Evolutionary conservation across 2,113 vertebrate species (phyloP).

Genomic region (Cavia aperea): DNA sequence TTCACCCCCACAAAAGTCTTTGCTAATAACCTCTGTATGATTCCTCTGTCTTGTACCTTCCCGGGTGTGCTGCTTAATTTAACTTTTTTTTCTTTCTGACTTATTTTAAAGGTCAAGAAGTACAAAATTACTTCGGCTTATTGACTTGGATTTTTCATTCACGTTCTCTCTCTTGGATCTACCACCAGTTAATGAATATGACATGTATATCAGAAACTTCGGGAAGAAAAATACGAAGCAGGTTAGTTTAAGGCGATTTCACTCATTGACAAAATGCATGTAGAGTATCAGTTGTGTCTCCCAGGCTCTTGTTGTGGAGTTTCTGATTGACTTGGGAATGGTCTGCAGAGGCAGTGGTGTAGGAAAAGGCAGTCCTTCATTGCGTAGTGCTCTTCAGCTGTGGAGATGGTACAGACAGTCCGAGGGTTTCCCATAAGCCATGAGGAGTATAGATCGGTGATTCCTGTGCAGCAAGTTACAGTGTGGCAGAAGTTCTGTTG

Average conservation of each 20-base stretch:
- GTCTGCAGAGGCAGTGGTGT: not conserved
- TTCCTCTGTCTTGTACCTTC: not conserved
- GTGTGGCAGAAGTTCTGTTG: too few relatives aligned
- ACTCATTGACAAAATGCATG: not conserved
- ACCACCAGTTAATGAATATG: slow-evolving; percentile 91
- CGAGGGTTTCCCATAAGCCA: too few relatives aligned
- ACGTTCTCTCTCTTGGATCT: slow-evolving; percentile 87
- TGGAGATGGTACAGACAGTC: not conserved
- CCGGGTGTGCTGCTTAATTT: not conserved
- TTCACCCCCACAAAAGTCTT: not conserved
- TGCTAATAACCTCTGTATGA: not conserved
- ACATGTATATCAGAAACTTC: slow-evolving; percentile 95
- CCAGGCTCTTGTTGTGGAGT: fast-evolving
- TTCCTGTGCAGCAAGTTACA: too few relatives aligned
- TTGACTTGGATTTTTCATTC: slow-evolving; percentile 91
- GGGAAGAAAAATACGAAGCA: slow-evolving; percentile 92
- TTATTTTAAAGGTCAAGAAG: slow-evolving; percentile 82
- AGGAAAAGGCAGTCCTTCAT: not conserved
- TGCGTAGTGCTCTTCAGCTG: not conserved
- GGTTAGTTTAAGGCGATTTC: slow-evolving; percentile 70
- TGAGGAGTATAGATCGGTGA: not conserved
- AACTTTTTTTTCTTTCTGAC: slow-evolving; percentile 54
- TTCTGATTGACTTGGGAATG: not conserved
- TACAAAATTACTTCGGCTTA: slow-evolving; percentile 85
- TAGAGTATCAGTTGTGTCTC: not conserved